Conservation (phyloP, 2,113 vertebrate species). For the Lampris incognitus region DNA sequence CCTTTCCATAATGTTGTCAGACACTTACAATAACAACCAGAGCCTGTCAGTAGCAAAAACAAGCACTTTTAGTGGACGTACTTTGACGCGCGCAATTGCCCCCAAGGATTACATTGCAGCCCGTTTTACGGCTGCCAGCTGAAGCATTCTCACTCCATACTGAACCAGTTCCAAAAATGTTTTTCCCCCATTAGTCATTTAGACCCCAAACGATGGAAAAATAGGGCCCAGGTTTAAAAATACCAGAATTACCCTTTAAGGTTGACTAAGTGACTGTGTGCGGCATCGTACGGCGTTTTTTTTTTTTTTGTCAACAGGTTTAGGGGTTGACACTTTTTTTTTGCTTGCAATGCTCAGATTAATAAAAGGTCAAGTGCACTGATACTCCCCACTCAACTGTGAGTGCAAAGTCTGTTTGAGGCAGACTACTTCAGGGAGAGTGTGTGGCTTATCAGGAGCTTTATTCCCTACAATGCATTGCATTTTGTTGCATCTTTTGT, state of each 20-base stretch:
- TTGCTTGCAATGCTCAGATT: slow-evolving; percentile 25
- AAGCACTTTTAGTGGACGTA: no score
- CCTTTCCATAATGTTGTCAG: no score
- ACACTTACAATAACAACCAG: no score
- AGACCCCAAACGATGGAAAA: no score
- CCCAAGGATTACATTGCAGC: no score
- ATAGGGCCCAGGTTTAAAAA: no score
- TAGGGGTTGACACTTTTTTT: slow-evolving; percentile 34
- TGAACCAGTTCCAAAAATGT: no score
- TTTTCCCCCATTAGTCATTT: no score
- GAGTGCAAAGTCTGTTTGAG: slow-evolving; percentile 32
- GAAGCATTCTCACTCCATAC: no score
- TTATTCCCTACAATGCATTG: slow-evolving; percentile 74
- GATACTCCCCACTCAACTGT: slow-evolving; percentile 32
- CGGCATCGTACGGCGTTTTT: slow-evolving; percentile 29
- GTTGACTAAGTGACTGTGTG: slow-evolving; percentile 31
- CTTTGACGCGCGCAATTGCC: no score
- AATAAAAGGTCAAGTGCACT: slow-evolving; percentile 61
- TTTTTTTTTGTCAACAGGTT: slow-evolving; percentile 22
- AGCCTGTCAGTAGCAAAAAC: no score
- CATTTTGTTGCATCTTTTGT: slow-evolving; percentile 80
- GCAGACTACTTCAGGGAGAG: slow-evolving; percentile 60
- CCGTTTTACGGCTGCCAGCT: no score
- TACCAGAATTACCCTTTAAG: background rate
- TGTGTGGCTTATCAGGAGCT: slow-evolving; percentile 63